Evolutionary conservation across 92 coral and sea anemone species (phyloP), one percentile per base, ranked within the genome.

Genomic region (Phymanthus crucifer): DNA sequence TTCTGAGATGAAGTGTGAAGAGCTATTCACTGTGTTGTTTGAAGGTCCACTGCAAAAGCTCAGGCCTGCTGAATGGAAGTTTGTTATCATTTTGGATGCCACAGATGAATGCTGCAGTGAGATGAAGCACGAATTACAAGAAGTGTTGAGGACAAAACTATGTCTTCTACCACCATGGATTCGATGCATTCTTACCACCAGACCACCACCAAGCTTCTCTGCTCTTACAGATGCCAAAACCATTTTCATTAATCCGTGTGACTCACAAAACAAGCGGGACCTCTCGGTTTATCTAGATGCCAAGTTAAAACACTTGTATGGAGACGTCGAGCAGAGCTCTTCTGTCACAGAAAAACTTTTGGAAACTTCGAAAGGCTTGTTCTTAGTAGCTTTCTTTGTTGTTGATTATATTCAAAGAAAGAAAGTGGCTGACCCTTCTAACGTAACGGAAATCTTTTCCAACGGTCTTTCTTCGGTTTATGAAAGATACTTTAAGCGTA

Each of bases 351-450:
- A 81, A 47, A 56, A 81, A 57, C 79, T 52, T 32, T 40, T 76
- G 10, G 65, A 27, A 47, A 70, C 9, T 35, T 14, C 79, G 21
- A 70, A 73, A 26, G 85, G 65, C 13, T 19, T 72, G 37, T 80
- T 80, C 54, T 66, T 82, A 58, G 58, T 56, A 23, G 83, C 83
- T 13, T 68, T 33, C 16, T 82, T 74, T 26, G 86, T 74, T 18
- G 18, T 82, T 40, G 57, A 82, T 69, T 40, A 34, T 47, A 18
- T 68, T 17, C 26, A 13, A 75, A 36, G 70, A 21, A 29, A 75
- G 50, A 70, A 75, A 6, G 36, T 74, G 11, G 56, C 26, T 35
- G 36, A 67, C 24, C 45, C 66, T 19, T 46, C 37, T 37, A 50
- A 73, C n/a, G 75, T 75, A 19, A 57, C 11, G 2, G 24, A 13